These are phyloP conservation scores for Punctoribates punctum DNA, from an alignment of 2,888 invertebrate genomes.

Conservation along the genomic window DNA sequence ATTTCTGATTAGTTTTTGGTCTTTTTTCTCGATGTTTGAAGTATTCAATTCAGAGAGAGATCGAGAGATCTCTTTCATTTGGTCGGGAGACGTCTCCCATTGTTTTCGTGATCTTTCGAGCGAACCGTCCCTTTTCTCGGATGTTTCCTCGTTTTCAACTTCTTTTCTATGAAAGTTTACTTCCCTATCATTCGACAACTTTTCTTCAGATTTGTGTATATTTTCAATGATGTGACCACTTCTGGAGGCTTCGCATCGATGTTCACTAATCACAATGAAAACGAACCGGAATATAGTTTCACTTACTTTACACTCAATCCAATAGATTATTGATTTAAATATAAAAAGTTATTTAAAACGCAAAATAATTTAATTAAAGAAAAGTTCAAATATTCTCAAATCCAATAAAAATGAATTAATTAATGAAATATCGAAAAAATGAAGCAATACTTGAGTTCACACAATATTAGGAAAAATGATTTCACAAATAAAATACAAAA, in stretches of 20 bases:
- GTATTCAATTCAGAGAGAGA: slow-evolving; percentile 26
- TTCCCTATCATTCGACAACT: neutral
- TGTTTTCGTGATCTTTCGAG: slow-evolving; percentile 43
- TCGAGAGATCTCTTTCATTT: slow-evolving; percentile 39
- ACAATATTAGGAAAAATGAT: neutral
- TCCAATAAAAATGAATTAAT: neutral
- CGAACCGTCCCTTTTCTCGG: slow-evolving; percentile 35
- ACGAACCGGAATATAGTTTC: neutral
- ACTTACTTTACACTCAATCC: too few species aligned
- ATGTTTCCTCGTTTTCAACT: neutral
- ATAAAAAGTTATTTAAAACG: neutral
- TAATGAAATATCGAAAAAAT: neutral
- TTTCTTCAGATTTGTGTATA: neutral
- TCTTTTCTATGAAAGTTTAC: neutral
- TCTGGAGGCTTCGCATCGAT: slow-evolving; percentile 16
- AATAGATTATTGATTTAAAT: neutral
- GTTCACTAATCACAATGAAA: slow-evolving; percentile 17
- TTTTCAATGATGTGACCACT: neutral
- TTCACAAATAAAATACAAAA: neutral
- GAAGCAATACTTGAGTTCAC: neutral
- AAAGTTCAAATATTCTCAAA: neutral
- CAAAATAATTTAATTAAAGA: neutral
- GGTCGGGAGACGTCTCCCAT: slow-evolving; percentile 44
- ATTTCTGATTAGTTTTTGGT: neutral
- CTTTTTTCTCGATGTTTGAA: neutral